These are phyloP conservation scores for Chauna torquata DNA, from an alignment of 2,113 vertebrate species.

Conservation along the genomic window DNA sequence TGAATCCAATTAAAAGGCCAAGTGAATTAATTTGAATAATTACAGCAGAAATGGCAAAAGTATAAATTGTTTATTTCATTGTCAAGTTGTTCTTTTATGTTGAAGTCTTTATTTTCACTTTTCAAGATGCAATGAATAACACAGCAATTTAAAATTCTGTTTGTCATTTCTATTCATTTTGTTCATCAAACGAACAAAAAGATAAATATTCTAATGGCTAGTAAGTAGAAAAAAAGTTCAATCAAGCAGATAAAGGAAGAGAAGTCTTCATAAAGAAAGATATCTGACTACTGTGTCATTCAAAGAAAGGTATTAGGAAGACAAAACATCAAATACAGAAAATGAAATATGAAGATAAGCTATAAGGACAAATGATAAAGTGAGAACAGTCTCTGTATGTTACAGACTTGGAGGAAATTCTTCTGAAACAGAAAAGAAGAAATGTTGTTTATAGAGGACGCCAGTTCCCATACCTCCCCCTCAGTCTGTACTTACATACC, in stretches of 20 bases:
- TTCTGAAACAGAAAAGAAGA: background rate
- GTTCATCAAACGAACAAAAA: constrained; percentile 12
- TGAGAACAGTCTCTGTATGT: background rate
- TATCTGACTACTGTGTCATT: background rate
- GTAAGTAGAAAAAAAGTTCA: background rate
- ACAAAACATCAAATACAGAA: background rate
- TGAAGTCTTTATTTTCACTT: background rate
- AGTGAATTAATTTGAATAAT: constrained; percentile 10
- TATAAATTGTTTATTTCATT: constrained; percentile 2
- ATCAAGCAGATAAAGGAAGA: background rate
- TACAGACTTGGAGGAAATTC: background rate
- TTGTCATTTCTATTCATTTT: constrained; percentile 5
- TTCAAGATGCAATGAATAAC: background rate
- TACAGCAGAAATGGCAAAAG: background rate
- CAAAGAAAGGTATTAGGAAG: background rate
- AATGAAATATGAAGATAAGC: background rate
- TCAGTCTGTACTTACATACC: rapidly evolving
- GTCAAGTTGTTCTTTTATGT: background rate
- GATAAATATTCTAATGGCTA: background rate
- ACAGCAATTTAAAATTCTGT: background rate
- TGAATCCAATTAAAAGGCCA: constrained; percentile 24
- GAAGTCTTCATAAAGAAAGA: background rate
- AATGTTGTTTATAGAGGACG: background rate
- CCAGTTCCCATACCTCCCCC: background rate
- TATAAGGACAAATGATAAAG: background rate